Evolutionary conservation across 2,797 vertebrate genomes (phyloP).

Genomic region (Chaunax sp.): DNA sequence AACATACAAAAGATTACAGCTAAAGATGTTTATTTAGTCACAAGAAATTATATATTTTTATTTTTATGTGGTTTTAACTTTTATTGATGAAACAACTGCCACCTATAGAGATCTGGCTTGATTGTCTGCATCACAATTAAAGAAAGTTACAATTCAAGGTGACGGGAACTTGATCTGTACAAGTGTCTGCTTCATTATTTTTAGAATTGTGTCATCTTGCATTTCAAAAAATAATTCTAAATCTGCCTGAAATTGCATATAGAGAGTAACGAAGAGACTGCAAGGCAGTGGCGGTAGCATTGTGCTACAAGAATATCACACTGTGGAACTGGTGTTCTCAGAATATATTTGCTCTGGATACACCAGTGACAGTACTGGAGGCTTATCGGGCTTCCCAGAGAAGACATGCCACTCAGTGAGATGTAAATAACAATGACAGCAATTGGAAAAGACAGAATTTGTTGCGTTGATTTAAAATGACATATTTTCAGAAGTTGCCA

Average conservation of each 20-base stretch:
- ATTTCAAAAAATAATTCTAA: slow-evolving; percentile 27
- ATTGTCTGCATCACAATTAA: slow-evolving; percentile 28
- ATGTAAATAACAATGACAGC: slow-evolving; percentile 1
- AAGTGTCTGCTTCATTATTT: slow-evolving; percentile 21
- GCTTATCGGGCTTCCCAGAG: too few species aligned
- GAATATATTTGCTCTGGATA: neutral
- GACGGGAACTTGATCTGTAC: too few species aligned
- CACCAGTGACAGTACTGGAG: neutral
- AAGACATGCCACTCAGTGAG: neutral
- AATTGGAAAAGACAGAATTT: neutral
- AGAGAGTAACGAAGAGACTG: neutral
- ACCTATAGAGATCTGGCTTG: neutral
- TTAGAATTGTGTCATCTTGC: slow-evolving; percentile 21
- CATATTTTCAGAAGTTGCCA: neutral
- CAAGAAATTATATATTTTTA: slow-evolving; percentile 18
- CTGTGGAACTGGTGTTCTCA: slow-evolving; percentile 9
- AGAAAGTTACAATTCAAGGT: slow-evolving; percentile 31
- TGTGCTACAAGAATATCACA: neutral
- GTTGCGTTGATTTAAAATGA: neutral
- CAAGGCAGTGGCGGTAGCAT: neutral
- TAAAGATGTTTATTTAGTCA: neutral
- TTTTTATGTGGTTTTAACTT: slow-evolving; percentile 27
- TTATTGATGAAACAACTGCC: slow-evolving; percentile 7
- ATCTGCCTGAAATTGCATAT: slow-evolving; percentile 10
- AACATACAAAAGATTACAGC: slow-evolving; percentile 48